A percentile compares a stretch with the other conserved stretches of the same genome.
Conservation (phyloP, 92 coral and sea anemone species). For the Anthopleura xanthogrammica region DNA sequence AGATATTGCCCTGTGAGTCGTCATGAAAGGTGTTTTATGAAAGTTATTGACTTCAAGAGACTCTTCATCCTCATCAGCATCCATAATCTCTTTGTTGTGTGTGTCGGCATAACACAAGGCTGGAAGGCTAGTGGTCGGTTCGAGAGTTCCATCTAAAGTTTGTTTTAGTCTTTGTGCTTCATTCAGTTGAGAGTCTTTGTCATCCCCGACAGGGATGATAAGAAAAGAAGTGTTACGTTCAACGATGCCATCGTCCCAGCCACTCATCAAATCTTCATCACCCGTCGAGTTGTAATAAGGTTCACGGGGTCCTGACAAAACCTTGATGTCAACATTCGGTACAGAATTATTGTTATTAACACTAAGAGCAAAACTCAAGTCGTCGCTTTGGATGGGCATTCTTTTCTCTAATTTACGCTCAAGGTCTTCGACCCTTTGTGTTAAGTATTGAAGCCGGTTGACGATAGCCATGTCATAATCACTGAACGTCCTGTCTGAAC, state of each 20-base stretch:
- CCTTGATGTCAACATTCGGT: slow-evolving; percentile 40
- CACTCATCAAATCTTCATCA: slow-evolving; percentile 15
- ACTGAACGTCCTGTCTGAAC: slow-evolving; percentile 10
- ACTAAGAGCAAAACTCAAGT: slow-evolving; percentile 30
- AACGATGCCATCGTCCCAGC: slow-evolving; percentile 44
- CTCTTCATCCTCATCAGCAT: slow-evolving; percentile 11
- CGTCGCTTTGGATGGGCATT: slow-evolving; percentile 12
- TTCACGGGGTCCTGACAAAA: slow-evolving; percentile 26
- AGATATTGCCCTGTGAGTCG: slow-evolving; percentile 22
- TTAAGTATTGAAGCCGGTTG: slow-evolving; percentile 62
- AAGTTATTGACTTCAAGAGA: not conserved
- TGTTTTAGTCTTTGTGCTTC: slow-evolving; percentile 53
- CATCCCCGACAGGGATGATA: slow-evolving; percentile 70
- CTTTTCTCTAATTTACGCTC: slow-evolving; percentile 66
- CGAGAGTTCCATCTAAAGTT: slow-evolving; percentile 47
- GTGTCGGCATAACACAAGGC: slow-evolving; percentile 23
- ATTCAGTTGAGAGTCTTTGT: slow-evolving; percentile 44
- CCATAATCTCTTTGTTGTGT: not conserved
- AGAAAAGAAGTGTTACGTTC: slow-evolving; percentile 60
- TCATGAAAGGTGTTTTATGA: not conserved
- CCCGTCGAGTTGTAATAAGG: not conserved
- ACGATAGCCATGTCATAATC: slow-evolving; percentile 39
- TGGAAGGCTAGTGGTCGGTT: slow-evolving; percentile 8
- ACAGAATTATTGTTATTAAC: slow-evolving; percentile 21
- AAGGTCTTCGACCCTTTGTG: slow-evolving; percentile 63